Base-by-base conservation (phyloP, 2,888 invertebrate species). In the Rutpela maculata region DNA sequence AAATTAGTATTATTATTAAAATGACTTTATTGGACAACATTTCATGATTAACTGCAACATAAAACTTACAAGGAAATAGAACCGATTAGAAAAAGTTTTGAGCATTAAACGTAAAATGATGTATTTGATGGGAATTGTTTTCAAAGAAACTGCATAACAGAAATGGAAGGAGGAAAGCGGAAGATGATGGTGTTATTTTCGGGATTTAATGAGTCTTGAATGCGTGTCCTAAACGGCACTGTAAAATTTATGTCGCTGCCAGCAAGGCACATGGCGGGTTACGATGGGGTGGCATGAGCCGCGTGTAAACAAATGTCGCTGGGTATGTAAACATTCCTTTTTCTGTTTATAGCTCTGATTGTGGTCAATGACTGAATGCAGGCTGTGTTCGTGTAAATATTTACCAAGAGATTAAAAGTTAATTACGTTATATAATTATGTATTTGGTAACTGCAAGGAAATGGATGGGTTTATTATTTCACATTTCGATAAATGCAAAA, bases 181-280 rank as follows among this genome's bases (percentile, higher is more conserved):
- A 57, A 68, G 57, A 3, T 11, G 26, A 15, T 17, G 70, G 70
- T 38, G 26, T 60, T n/a, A 59, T 70, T 70, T 70, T 70, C 43
- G 70, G 60, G n/a, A 60, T 31, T 70, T 70, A 70, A 70, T 60
- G 70, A 60, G 56, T 57, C 35, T 38, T 26, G 68, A 56, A 68
- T 56, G 68, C 68, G 26, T 35, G 31, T 31, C 63, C 70, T 70
- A 43, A 60, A 60, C 70, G 70, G 43, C 70, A 70, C 38, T 70
- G 38, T 70, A 70, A 59, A 70, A 70, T 70, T 70, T 57, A 59
- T 22, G 35, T 60, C 57, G 11, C 17, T 50, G 67, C 67, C 55
- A 9, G 67, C 56, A 38, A 38, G 38, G 63, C 38, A 38, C 50
- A 55, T 66, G 59, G 38, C 38, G 18, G 31, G 7, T 6, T 12